These are phyloP conservation scores for Apeltes quadracus DNA, from an alignment of 2,113 vertebrate genomes.

Conservation along the genomic window DNA sequence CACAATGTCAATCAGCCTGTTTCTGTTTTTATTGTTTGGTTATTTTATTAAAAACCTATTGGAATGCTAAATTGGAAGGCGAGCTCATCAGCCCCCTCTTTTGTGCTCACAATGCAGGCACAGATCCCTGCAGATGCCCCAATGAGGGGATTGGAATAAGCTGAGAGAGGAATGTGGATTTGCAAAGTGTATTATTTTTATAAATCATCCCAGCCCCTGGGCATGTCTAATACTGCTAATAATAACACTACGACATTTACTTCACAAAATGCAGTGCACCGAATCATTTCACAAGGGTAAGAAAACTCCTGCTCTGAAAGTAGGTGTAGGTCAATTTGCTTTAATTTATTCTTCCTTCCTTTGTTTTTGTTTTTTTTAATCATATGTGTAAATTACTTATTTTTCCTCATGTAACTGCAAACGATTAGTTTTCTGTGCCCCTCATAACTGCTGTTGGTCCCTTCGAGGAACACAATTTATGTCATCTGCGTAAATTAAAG, in stretches of 20 bases:
- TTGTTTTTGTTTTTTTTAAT: background rate
- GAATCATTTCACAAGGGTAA: background rate
- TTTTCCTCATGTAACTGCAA: background rate
- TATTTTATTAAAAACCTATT: slow-evolving; percentile 17
- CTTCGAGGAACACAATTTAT: background rate
- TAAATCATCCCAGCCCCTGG: slow-evolving; percentile 2
- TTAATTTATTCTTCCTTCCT: background rate
- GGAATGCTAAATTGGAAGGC: slow-evolving; percentile 18
- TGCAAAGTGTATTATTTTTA: slow-evolving; percentile 25
- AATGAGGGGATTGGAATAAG: slow-evolving; percentile 21
- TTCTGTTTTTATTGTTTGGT: slow-evolving; percentile 8
- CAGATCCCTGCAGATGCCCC: slow-evolving; percentile 32
- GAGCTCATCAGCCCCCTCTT: slow-evolving; percentile 24
- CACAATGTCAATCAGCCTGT: background rate
- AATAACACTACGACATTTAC: background rate
- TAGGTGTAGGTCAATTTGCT: slow-evolving; percentile 15
- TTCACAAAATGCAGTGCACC: background rate
- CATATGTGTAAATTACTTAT: background rate
- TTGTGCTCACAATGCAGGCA: slow-evolving; percentile 14
- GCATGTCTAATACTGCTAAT: slow-evolving; percentile 18
- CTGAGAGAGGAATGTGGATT: slow-evolving; percentile 7
- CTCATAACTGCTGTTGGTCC: background rate
- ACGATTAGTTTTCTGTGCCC: background rate
- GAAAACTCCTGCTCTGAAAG: slow-evolving; percentile 1
- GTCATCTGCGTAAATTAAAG: background rate